phyloP scores from a whole-genome alignment of 2,888 invertebrate species.

The Acleris holmiana region DNA sequence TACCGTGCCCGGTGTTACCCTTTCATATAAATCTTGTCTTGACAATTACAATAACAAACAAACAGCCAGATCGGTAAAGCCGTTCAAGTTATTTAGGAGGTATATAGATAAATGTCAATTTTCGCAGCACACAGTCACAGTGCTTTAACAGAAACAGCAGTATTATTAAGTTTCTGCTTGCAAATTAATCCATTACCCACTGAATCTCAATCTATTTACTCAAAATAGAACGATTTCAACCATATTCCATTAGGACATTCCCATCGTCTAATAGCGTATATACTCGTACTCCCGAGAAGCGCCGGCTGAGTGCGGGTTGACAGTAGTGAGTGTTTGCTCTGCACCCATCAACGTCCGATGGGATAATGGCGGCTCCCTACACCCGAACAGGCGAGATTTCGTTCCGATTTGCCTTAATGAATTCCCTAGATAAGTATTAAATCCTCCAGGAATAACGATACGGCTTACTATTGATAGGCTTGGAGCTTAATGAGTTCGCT shows the following conservation, averaged over 20 bases:
- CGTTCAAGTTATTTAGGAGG: no score
- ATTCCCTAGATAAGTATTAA: slow-evolving; percentile 48
- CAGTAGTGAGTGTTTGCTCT: slow-evolving; percentile 68
- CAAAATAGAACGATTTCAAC: slow-evolving; percentile 25
- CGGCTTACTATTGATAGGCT: slow-evolving; percentile 20
- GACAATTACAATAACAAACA: no score
- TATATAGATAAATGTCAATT: no score
- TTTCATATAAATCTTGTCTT: no score
- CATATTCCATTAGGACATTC: slow-evolving; percentile 35
- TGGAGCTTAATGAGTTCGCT: slow-evolving; percentile 17
- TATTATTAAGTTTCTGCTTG: slow-evolving; percentile 5
- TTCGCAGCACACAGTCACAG: no score
- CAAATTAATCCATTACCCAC: slow-evolving; percentile 30
- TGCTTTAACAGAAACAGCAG: background rate
- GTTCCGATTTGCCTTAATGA: slow-evolving; percentile 62
- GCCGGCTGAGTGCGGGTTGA: slow-evolving; percentile 45
- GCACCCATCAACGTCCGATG: slow-evolving; percentile 67
- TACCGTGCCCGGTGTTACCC: no score
- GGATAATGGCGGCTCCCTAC: slow-evolving; percentile 70
- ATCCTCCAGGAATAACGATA: slow-evolving; percentile 29
- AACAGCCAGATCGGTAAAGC: no score
- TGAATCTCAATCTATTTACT: slow-evolving; percentile 25
- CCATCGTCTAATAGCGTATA: slow-evolving; percentile 29
- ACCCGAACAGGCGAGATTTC: slow-evolving; percentile 51
- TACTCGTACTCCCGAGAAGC: slow-evolving; percentile 22